These are phyloP conservation scores for Malthinus flaveolus DNA, from an alignment of 2,888 invertebrate species.

Conservation along the genomic window DNA sequence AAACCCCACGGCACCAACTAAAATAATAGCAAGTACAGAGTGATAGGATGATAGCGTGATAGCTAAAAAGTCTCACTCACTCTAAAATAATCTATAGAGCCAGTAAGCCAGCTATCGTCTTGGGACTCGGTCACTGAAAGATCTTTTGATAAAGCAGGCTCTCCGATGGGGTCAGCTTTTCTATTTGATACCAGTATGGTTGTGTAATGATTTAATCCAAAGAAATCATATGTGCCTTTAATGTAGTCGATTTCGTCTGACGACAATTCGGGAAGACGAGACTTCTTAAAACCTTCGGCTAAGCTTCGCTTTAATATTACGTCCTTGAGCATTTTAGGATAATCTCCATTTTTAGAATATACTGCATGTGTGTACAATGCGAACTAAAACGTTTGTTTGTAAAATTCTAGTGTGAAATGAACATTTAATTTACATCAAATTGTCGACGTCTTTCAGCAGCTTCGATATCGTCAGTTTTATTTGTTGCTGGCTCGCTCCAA, in stretches of 20 bases:
- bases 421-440: slow-evolving; percentile 28
- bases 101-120: background rate
- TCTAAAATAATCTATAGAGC: background rate
- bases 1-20: slow-evolving; percentile 63
- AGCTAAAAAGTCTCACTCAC: background rate
- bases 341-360: slow-evolving; percentile 60
- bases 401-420: no score
- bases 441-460: slow-evolving; percentile 55
- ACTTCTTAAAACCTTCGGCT: slow-evolving; percentile 59
- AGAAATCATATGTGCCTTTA: slow-evolving; percentile 57
- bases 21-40: background rate
- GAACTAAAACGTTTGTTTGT: slow-evolving; percentile 23
- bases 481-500: slow-evolving; percentile 57
- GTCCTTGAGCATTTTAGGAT: slow-evolving; percentile 60
- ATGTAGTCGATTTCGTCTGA: slow-evolving; percentile 53
- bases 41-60: no score
- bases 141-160: slow-evolving; percentile 32
- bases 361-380: slow-evolving; percentile 63
- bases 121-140: background rate
- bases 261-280: slow-evolving; percentile 62
- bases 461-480: slow-evolving; percentile 50
- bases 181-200: slow-evolving; percentile 29
- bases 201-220: slow-evolving; percentile 58
- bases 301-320: slow-evolving; percentile 59
- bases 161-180: slow-evolving; percentile 6